A percentile compares a stretch with the other conserved stretches of the same genome.
These are phyloP conservation scores for Poliocrania exsul DNA, from an alignment of 2,797 vertebrate species.

Conservation along the genomic window DNA sequence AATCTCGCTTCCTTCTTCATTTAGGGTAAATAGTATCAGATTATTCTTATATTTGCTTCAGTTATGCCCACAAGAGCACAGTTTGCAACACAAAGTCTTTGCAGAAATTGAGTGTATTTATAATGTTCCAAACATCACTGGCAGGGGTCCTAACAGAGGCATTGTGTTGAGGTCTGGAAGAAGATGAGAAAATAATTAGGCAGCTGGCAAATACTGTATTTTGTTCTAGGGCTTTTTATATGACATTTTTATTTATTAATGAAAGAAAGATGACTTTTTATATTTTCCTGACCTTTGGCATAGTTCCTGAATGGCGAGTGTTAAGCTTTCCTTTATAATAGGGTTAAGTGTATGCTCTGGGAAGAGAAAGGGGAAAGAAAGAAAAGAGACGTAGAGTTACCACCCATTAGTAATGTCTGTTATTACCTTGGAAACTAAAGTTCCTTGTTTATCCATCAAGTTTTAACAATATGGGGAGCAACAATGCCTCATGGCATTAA, in stretches of 20 bases:
- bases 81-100: background rate
- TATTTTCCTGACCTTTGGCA: background rate
- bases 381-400: background rate
- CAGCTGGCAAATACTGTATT: background rate
- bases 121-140: background rate
- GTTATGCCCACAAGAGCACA: background rate
- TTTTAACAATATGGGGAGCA: background rate
- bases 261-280: background rate
- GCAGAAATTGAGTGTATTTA: background rate
- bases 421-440: background rate
- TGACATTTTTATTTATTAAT: constrained; percentile 9
- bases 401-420: background rate
- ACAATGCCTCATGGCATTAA: background rate
- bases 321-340: background rate
- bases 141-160: background rate
- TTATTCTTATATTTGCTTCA: background rate
- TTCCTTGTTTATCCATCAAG: background rate
- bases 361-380: background rate
- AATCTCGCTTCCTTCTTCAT: background rate
- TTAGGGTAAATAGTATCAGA: background rate
- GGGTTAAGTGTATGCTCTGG: background rate
- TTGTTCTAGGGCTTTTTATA: constrained; percentile 2
- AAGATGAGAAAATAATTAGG: constrained; percentile 32
- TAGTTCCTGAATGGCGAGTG: background rate
- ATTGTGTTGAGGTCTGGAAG: background rate